A percentile compares a stretch with the other conserved stretches of the same genome.
Evolutionary conservation across 2,113 vertebrate genomes (phyloP).

Genomic region (Pollachius pollachius): DNA sequence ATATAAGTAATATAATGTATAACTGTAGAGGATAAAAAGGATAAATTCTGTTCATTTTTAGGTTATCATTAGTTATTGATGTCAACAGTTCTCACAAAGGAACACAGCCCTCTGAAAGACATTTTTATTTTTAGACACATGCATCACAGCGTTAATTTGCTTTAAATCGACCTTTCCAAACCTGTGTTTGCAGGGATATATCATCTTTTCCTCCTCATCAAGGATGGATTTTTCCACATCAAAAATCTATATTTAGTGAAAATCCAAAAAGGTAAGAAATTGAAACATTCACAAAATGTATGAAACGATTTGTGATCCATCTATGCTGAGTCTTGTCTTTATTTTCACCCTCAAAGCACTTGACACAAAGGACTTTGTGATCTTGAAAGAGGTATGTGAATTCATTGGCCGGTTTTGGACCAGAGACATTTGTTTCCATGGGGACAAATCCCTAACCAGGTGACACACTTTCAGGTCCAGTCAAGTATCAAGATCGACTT

Average conservation of each 20-base stretch:
- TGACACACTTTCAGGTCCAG: constrained; percentile 77
- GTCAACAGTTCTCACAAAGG: not conserved
- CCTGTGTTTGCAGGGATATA: constrained; percentile 72
- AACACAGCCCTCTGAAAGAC: not conserved
- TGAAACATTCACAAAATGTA: not conserved
- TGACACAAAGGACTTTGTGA: constrained; percentile 76
- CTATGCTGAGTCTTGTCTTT: constrained; percentile 12
- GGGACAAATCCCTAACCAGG: not conserved
- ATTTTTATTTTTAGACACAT: constrained; percentile 6
- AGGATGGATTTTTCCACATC: constrained; percentile 84
- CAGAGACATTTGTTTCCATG: not conserved
- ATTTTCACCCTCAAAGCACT: constrained; percentile 71
- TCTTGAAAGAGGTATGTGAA: constrained; percentile 77
- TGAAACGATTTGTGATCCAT: not conserved
- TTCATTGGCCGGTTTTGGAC: not conserved
- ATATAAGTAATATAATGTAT: not conserved
- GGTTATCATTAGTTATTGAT: not conserved
- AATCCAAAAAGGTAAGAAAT: constrained; percentile 80
- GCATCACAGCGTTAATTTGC: too few species aligned
- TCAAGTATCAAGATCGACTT: constrained; percentile 82
- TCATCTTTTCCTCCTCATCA: constrained; percentile 83
- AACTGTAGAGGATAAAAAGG: not conserved
- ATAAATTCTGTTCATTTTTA: not conserved
- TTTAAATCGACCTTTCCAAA: too few species aligned
- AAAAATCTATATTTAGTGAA: constrained; percentile 82